phyloP scores from a whole-genome alignment of 2,888 invertebrate species.

The Glaucopsyche alexis region DNA sequence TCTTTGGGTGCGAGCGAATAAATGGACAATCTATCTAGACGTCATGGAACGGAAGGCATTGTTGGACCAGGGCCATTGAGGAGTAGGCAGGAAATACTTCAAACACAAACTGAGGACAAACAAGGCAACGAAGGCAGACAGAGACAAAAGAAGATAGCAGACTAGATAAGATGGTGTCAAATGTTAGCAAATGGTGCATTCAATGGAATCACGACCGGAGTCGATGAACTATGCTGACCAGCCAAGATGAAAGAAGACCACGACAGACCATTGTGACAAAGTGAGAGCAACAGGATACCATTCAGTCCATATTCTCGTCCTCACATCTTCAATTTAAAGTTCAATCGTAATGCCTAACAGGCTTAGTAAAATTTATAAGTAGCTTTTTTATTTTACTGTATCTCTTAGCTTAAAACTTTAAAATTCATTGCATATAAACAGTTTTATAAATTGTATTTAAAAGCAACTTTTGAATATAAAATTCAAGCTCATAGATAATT shows the following conservation, averaged over 20 bases:
- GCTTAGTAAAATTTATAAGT: constrained; percentile 33
- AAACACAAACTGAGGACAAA: neutral
- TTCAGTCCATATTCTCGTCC: neutral
- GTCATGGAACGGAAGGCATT: constrained; percentile 4
- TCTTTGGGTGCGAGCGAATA: constrained; percentile 31
- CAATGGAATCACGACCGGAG: neutral
- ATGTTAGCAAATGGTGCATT: neutral
- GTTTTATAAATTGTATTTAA: constrained; percentile 20
- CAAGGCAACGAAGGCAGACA: neutral
- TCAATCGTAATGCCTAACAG: constrained; percentile 24
- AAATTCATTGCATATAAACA: constrained; percentile 27
- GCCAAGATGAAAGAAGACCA: neutral
- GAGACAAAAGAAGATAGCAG: neutral
- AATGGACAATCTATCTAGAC: constrained; percentile 6
- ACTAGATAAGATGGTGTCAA: neutral
- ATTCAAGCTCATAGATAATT: constrained; percentile 74
- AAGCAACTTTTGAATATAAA: constrained; percentile 37
- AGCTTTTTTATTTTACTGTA: constrained; percentile 36
- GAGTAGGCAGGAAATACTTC: neutral
- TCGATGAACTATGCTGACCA: neutral
- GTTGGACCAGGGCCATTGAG: neutral
- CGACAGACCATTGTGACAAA: neutral
- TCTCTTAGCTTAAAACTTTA: constrained; percentile 35
- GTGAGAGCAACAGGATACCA: constrained; percentile 6
- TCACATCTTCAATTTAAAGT: constrained; percentile 9